Evolutionary conservation across 2,888 invertebrate genomes (phyloP), one percentile per base, ranked within the genome.

Genomic region (Margaritifera margaritifera): DNA sequence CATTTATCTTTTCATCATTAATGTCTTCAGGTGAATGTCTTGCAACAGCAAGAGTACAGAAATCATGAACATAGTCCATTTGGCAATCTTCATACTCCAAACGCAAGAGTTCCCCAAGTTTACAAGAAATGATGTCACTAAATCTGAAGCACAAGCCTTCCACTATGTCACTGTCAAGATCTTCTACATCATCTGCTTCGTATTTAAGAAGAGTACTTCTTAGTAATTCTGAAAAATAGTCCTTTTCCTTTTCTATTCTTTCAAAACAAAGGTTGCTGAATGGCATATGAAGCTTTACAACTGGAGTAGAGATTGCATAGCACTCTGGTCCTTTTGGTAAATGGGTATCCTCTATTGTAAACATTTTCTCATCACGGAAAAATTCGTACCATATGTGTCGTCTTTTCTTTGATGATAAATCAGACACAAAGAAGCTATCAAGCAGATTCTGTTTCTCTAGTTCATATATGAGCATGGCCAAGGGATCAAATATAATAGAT

Each of bases 311-410:
- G 54, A 79, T 77, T 11, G 54, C 62, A 57, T 73, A 80, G 59
- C 77, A 74, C 55, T 78, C 79, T 18, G 79, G 80, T 22, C 78
- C 78, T 24, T 66, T 58, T 22, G 69, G 69, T 4, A 71, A 62
- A 19, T 64, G 73, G 2, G 74, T 53, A 20, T 71, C 56, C 24
- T 27, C 24, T 20, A 81, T 66, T 6, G 70, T 31, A 56, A 76
- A 69, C 6, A 72, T 58, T 4, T 55, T 24, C 3, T 65, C 52
- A 24, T 72, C 62, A 0, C 55, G 4, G 19, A 77, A 24, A 25
- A 72, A 27, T 2, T 52, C 51, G 56, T 62, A 58, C 75, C 74
- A 75, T 1, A 51, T 42, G 3, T 2, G 15, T 2, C 0, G 15
- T 42, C 42, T 42, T 15, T 42, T 15, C 42, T 42, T 15, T 15